Conservation (phyloP, 2,797 vertebrate genomes). For the Scyliorhinus canicula region DNA sequence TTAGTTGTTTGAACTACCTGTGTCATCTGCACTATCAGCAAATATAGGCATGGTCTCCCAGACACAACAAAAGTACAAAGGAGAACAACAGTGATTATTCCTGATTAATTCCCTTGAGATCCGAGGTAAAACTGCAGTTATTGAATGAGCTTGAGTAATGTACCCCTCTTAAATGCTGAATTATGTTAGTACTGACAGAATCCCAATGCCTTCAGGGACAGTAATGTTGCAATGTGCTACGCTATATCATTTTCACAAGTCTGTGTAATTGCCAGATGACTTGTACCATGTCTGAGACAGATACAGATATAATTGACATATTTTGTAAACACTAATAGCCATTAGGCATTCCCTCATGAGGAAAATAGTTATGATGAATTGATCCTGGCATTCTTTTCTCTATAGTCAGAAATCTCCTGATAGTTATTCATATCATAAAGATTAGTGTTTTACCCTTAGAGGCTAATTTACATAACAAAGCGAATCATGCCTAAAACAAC, state of each 20-base stretch:
- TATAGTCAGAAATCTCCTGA: constrained; percentile 16
- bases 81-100: constrained; percentile 18
- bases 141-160: constrained; percentile 7
- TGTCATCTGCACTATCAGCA: constrained; percentile 8
- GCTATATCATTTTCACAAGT: not conserved
- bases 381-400: constrained; percentile 44
- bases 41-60: not conserved
- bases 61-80: not conserved
- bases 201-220: not conserved
- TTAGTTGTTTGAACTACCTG: not conserved
- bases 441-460: constrained; percentile 47
- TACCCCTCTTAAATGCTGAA: constrained; percentile 26
- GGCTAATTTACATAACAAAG: constrained; percentile 49
- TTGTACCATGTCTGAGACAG: not conserved
- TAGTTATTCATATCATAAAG: constrained; percentile 36
- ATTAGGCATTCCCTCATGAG: constrained; percentile 24
- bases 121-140: not conserved
- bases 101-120: constrained; percentile 13
- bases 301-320: constrained; percentile 11
- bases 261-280: not conserved
- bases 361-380: constrained; percentile 18
- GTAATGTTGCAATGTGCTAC: not conserved
- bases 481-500: constrained; percentile 53
- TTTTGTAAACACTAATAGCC: constrained; percentile 28
- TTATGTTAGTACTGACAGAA: not conserved